Conservation (phyloP, 2,113 vertebrate genomes). For the Echinops telfairi region DNA sequence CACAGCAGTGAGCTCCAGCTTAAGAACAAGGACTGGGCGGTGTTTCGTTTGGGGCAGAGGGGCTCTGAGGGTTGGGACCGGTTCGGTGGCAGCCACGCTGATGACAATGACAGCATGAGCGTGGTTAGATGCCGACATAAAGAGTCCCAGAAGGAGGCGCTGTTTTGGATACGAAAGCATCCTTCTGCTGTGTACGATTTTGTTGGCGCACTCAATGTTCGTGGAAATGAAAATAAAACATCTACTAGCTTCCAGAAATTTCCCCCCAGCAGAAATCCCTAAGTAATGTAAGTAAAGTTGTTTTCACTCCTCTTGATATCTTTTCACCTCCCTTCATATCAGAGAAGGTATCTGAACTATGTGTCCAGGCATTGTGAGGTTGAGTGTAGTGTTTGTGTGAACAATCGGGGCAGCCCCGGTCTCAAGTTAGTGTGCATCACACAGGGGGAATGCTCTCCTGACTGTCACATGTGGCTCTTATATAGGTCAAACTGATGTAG, state of each 20-base stretch:
- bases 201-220: rapidly evolving
- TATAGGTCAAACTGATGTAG: no score
- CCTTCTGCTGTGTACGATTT: no score
- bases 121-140: rapidly evolving
- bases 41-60: no score
- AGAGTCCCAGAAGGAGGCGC: rapidly evolving
- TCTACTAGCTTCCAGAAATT: neutral
- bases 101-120: rapidly evolving
- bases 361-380: neutral
- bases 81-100: no score
- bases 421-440: rapidly evolving
- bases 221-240: neutral
- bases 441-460: no score
- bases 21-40: no score
- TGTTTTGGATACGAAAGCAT: rapidly evolving
- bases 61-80: no score
- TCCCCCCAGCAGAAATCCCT: neutral
- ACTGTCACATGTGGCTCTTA: neutral
- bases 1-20: no score
- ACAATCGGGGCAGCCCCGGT: neutral
- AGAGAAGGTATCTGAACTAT: neutral
- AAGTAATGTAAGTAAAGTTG: no score
- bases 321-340: neutral
- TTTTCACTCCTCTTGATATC: no score
- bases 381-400: neutral